Base-by-base conservation (phyloP, 2,797 vertebrate genomes). In the Cryptoprocta ferox region DNA sequence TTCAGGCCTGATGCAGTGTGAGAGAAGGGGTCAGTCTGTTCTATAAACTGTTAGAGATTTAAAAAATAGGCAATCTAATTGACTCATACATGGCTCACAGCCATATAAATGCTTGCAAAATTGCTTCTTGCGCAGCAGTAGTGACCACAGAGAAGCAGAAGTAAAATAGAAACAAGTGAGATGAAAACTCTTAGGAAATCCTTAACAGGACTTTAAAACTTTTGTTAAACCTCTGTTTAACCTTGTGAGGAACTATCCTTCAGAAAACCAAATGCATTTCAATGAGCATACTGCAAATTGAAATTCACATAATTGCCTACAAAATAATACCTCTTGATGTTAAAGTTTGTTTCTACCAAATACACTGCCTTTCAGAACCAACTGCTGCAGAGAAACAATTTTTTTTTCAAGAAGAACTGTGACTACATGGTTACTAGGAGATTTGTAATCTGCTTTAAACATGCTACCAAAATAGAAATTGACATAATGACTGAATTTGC, bases 121-220 rank as follows among this genome's bases (percentile, higher is more conserved):
- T 97, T 97, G 84, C 95, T 98, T 98, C 98, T 0, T 13, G 97
- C 71, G 42, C 71, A 93, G 81, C 95, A 95, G 70, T 78, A 86
- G 83, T 96, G 95, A 97, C 96, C 95, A 95, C 89, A 98, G 96
- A 98, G 85, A 98, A 98, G 97, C 95, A 96, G 97, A 98, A 98
- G 93, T 96, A 87, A 96, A 97, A 97, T 94, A 92, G 97, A 96
- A 96, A 91, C 85, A 35, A 59, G 56, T 0, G 0, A 85, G 86
- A 95, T 75, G 80, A 98, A 94, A 42, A 96, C 93, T 98, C 95
- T 98, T 97, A 92, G 88, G 95, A 98, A 98, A 98, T 95, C 42
- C 92, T 95, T 61, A 93, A 96, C 76, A 89, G 70, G 61, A 91
- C 85, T 95, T 89, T 19, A 70, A 96, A 81, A 85, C 45, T 84